Evolutionary conservation across 2,797 vertebrate genomes (phyloP), one percentile per base, ranked within the genome.

Genomic region (Eupleurogrammus muticus): DNA sequence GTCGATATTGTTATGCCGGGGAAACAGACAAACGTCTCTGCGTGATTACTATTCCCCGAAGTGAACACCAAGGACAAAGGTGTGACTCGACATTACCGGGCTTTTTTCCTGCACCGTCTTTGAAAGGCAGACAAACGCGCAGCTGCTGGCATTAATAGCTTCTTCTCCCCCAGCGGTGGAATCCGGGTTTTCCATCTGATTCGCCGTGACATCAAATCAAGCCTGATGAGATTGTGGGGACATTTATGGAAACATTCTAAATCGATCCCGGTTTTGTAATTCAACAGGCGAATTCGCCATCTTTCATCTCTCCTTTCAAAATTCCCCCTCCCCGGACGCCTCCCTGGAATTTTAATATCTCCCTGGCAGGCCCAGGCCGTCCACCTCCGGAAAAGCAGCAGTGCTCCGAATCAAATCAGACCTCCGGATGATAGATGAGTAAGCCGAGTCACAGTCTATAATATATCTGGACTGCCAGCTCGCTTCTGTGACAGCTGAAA

Each of bases 181-280:
- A 84, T 89, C 69, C 78, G 84, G 82, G 90, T 88, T 90, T 85
- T 84, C n/a, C 83, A 92, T 91, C 85, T 81, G 83, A 91, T 89
- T 89, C 75, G 23, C 75, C 66, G 13, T 91, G 89, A 86, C 87
- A 90, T 89, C 78, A 82, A 88, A 85, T 89, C 84, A 84, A 79
- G 73, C 81, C 86, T 80, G 90, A 90, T 90, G 84, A 91, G 90
- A 87, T 85, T 84, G 87, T 77, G 83, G 67, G 89, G 87, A 91
- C 90, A 90, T 92, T 92, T 91, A 89, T 86, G 86, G 85, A 91
- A 91, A 88, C 86, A 77, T 92, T 84, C 77, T 82, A 89, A 93
- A 92, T 87, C 77, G 71, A 92, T 92, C 80, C 8, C 55, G 54
- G 83, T 86, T 91, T 92, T 87, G 80, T 81, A 73, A 94, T 93